Percentiles rank a stretch among this genome's conserved stretches.
phyloP scores from a whole-genome alignment of 2,113 vertebrate species.

The Himantopus leucocephalus region DNA sequence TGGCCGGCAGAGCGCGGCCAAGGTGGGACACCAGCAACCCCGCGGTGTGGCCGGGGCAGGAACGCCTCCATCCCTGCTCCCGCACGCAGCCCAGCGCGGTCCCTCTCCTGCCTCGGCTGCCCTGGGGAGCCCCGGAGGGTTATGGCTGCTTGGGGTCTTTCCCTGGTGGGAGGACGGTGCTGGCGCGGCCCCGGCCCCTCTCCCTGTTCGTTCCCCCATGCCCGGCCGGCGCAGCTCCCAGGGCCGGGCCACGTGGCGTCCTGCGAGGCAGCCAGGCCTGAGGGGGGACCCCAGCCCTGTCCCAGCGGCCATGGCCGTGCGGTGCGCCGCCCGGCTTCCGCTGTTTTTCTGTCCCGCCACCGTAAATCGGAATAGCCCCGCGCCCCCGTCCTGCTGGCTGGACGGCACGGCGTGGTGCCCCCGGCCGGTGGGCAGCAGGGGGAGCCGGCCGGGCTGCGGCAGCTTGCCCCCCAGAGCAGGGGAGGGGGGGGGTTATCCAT shows the following conservation, averaged over 20 bases:
- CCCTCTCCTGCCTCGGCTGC: neutral
- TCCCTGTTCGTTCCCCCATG: neutral
- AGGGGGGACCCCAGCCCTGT: neutral
- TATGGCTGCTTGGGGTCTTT: neutral
- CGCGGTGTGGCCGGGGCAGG: neutral
- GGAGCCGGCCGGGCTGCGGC: neutral
- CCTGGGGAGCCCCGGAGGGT: neutral
- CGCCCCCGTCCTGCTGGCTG: conserved; percentile 40
- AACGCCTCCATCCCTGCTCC: neutral
- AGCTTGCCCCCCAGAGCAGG: neutral
- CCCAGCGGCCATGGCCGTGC: neutral
- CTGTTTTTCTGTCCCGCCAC: neutral
- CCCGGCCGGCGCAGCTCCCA: neutral
- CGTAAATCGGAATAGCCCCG: neutral
- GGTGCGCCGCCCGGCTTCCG: neutral
- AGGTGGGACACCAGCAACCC: conserved; percentile 28
- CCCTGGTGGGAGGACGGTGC: neutral
- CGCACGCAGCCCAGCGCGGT: neutral
- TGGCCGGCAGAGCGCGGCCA: neutral
- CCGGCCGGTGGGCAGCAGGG: neutral
- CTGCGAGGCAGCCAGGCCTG: neutral
- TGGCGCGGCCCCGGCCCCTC: neutral
- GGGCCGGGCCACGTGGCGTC: neutral
- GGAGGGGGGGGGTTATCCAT: neutral
- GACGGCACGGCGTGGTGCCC: neutral